Evolutionary conservation across 1,140 invertebrate species (phyloP).

Genomic region (Eupeodes corollae): DNA sequence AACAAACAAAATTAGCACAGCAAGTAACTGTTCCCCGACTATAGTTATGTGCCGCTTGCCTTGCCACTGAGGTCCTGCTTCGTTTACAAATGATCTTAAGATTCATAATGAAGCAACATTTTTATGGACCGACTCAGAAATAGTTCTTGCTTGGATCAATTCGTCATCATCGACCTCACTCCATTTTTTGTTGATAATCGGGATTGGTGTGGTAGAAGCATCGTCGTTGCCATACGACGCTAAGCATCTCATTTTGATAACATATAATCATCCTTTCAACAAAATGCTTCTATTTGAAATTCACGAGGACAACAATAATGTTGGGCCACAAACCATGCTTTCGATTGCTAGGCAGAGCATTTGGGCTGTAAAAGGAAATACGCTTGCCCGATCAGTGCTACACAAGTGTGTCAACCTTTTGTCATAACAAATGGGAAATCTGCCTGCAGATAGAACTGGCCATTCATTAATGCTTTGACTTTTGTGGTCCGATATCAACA

Average conservation of each 20-base stretch:
- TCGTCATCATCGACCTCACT: too few relatives aligned
- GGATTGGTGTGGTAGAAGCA: too few relatives aligned
- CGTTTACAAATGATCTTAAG: neutral
- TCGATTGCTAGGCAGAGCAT: neutral
- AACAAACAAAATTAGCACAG: too few relatives aligned
- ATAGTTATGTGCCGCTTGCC: slow-evolving; percentile 6
- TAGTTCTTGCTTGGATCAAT: too few relatives aligned
- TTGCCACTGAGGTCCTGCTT: neutral
- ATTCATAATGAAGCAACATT: too few relatives aligned
- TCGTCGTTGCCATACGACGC: too few relatives aligned
- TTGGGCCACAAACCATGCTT: neutral
- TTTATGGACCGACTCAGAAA: too few relatives aligned
- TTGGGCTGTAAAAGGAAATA: neutral
- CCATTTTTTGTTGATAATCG: too few relatives aligned
- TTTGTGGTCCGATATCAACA: slow-evolving; percentile 25
- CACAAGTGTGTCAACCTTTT: slow-evolving; percentile 9
- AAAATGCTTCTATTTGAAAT: neutral
- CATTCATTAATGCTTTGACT: slow-evolving; percentile 20
- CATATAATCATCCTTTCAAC: too few relatives aligned
- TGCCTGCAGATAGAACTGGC: neutral
- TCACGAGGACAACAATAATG: neutral
- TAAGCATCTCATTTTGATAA: too few relatives aligned
- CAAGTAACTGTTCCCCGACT: slow-evolving; percentile 4
- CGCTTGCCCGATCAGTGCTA: slow-evolving; percentile 1
- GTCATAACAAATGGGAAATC: neutral